phyloP scores from a whole-genome alignment of 2,888 invertebrate genomes.

The Metacarcinus magister region DNA sequence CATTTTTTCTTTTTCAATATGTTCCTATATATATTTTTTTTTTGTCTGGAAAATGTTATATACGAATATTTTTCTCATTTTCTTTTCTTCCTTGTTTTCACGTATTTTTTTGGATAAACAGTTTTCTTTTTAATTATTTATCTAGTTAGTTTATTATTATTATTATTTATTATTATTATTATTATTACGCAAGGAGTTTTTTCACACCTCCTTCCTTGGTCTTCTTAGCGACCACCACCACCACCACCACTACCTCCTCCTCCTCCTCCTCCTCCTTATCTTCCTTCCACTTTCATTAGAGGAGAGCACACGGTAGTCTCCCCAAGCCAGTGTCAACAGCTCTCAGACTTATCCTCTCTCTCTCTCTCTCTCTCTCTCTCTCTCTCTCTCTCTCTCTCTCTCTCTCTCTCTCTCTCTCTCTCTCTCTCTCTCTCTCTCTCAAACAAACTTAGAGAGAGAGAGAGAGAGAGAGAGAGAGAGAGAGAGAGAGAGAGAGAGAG shows the following conservation, averaged over 20 bases:
- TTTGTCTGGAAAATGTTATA: neutral
- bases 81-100: too few species aligned
- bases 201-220: neutral
- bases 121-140: neutral
- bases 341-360: conserved; percentile 52
- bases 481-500: neutral
- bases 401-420: conserved; percentile 57
- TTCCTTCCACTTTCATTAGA: conserved; percentile 41
- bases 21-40: too few species aligned
- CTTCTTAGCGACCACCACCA: neutral
- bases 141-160: conserved; percentile 26
- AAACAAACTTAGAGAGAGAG: neutral
- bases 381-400: conserved; percentile 60
- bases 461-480: conserved; percentile 59
- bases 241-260: neutral
- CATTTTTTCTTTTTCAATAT: neutral
- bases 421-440: conserved; percentile 14
- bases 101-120: neutral
- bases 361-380: conserved; percentile 65
- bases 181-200: neutral
- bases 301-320: neutral
- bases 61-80: neutral
- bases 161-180: conserved; percentile 37
- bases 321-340: neutral
- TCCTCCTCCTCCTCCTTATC: neutral